Percentiles rank a stretch among this genome's conserved stretches.
These are phyloP conservation scores for Aphelinus atriplicis DNA, from an alignment of 1,140 invertebrate genomes.

Conservation along the genomic window DNA sequence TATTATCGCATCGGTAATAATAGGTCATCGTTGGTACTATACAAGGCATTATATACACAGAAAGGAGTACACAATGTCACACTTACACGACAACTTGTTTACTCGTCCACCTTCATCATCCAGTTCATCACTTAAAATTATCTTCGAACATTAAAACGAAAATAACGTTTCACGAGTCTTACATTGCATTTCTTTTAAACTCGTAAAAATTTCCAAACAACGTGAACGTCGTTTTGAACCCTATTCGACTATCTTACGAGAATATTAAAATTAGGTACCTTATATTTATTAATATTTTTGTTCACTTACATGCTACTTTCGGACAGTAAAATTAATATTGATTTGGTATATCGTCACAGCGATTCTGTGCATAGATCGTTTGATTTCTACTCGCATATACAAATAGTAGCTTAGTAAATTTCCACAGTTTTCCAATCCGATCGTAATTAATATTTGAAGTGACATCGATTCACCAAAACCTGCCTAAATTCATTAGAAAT, in stretches of 20 bases:
- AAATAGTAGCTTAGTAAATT: conserved; percentile 22
- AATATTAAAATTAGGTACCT: conserved; percentile 33
- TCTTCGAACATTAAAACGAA: background rate
- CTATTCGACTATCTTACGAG: conserved; percentile 13
- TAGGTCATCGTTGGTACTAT: conserved; percentile 47
- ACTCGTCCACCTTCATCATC: conserved; percentile 41
- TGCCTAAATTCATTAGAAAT: background rate
- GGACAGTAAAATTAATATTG: conserved; percentile 54
- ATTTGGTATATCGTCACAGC: conserved; percentile 67
- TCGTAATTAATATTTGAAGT: too few relatives aligned
- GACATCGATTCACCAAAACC: too few relatives aligned
- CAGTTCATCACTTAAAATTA: conserved; percentile 41
- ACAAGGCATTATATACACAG: conserved; percentile 55
- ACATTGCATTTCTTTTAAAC: conserved; percentile 30
- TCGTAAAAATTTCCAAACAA: background rate
- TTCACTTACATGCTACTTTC: conserved; percentile 39
- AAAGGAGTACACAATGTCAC: conserved; percentile 46
- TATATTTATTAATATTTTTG: conserved; percentile 32
- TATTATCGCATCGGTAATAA: conserved; percentile 50
- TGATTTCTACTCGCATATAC: conserved; percentile 57
- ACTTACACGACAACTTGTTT: conserved; percentile 46
- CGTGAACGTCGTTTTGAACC: background rate
- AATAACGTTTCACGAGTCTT: conserved; percentile 20
- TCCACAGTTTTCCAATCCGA: too few relatives aligned
- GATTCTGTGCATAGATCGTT: conserved; percentile 60